phyloP scores from a whole-genome alignment of 2,888 invertebrate species.

The Ophioninae sp. region DNA sequence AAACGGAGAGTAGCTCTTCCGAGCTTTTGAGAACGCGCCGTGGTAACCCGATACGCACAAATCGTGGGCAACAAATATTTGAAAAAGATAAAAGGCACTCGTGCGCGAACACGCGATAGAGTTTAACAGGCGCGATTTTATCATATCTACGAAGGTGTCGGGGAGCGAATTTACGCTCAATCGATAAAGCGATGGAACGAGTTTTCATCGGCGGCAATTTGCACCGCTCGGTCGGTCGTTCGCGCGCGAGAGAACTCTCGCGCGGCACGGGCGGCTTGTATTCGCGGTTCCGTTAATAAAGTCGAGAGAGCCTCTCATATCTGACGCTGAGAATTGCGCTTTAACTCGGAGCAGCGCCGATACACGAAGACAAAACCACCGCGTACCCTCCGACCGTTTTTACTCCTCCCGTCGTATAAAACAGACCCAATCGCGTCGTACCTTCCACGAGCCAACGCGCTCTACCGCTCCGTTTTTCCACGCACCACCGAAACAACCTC shows the following conservation, averaged over 20 bases:
- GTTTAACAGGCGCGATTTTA: constrained; percentile 42
- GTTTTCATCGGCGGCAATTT: constrained; percentile 57
- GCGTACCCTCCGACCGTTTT: constrained; percentile 19
- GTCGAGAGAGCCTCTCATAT: constrained; percentile 59
- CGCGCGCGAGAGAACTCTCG: background rate
- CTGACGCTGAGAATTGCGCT: constrained; percentile 54
- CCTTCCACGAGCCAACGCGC: constrained; percentile 28
- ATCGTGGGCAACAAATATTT: constrained; percentile 7
- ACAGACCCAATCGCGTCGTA: constrained; percentile 30
- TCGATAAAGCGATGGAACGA: constrained; percentile 60
- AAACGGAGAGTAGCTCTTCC: too few species aligned
- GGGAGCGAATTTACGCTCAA: constrained; percentile 47
- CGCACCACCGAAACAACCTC: constrained; percentile 20
- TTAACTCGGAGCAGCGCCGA: constrained; percentile 51
- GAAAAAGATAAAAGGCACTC: constrained; percentile 26
- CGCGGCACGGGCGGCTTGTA: too few species aligned
- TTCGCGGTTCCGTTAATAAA: constrained; percentile 48
- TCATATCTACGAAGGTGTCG: constrained; percentile 55
- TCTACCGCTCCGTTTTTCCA: constrained; percentile 33
- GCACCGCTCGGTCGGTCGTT: constrained; percentile 35
- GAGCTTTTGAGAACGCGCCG: background rate
- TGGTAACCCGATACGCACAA: background rate
- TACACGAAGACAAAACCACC: constrained; percentile 40
- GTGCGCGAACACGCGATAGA: background rate
- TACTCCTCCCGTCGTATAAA: constrained; percentile 34